These are phyloP conservation scores for Parotocinclus haroldoi DNA, from an alignment of 2,797 vertebrate species.

Conservation along the genomic window DNA sequence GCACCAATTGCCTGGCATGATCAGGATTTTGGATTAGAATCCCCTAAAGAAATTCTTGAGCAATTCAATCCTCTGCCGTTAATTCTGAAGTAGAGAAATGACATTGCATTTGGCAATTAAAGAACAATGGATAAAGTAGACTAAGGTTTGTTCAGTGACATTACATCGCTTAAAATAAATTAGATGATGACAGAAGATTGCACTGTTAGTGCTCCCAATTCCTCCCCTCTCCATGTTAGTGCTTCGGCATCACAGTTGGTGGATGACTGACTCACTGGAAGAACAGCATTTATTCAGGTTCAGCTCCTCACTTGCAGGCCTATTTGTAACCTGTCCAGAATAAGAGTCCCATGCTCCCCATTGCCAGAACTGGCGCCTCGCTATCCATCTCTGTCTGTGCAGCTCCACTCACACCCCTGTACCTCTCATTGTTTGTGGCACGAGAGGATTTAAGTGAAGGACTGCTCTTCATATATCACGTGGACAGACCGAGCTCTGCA, in stretches of 20 bases:
- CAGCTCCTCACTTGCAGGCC: constrained; percentile 67
- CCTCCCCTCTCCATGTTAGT: constrained; percentile 2
- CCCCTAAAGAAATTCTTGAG: constrained; percentile 83
- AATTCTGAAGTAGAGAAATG: constrained; percentile 78
- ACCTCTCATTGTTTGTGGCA: constrained; percentile 62
- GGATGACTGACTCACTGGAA: constrained; percentile 66
- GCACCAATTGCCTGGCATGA: constrained; percentile 94
- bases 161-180: constrained; percentile 40
- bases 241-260: constrained; percentile 65
- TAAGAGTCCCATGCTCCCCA: constrained; percentile 66
- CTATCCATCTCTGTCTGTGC: constrained; percentile 75
- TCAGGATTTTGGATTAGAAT: constrained; percentile 86
- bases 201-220: not conserved
- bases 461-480: constrained; percentile 76
- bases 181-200: not conserved
- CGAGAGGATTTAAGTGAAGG: constrained; percentile 74
- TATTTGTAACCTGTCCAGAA: constrained; percentile 79
- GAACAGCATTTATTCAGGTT: constrained; percentile 74
- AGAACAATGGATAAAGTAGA: constrained; percentile 19
- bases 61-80: constrained; percentile 80
- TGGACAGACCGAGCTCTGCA: constrained; percentile 69
- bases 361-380: constrained; percentile 62
- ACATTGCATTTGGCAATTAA: constrained; percentile 70
- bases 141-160: constrained; percentile 60
- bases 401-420: constrained; percentile 42